Conservation (phyloP, 2,113 vertebrate genomes). For the Halichoeres trimaculatus region DNA sequence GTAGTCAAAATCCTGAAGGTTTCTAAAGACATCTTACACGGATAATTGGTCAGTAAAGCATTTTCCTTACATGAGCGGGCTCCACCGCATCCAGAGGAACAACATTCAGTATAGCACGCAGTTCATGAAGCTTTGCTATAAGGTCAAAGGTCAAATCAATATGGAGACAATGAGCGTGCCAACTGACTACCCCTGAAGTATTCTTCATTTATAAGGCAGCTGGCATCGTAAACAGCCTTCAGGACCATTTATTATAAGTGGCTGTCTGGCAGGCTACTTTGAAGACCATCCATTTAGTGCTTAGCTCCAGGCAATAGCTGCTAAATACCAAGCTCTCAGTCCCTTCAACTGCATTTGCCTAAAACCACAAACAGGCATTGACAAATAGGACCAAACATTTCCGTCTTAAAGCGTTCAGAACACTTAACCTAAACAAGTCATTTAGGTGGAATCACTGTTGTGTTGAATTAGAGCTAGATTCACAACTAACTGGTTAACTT, state of each 20-base stretch:
- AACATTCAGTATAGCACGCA: background rate
- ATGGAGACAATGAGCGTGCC: constrained; percentile 5
- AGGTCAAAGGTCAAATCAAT: constrained; percentile 1
- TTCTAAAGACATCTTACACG: too few relatives aligned
- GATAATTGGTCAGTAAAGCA: too few relatives aligned
- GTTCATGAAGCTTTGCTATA: background rate
- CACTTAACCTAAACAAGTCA: background rate
- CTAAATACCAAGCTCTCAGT: background rate
- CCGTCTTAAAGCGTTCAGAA: background rate
- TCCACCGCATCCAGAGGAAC: too few relatives aligned
- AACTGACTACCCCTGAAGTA: background rate
- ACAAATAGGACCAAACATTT: background rate
- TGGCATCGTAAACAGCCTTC: background rate
- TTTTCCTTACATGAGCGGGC: too few relatives aligned
- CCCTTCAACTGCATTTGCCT: constrained; percentile 1
- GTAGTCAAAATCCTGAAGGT: too few relatives aligned
- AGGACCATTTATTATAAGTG: constrained; percentile 7
- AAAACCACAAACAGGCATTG: constrained; percentile 1
- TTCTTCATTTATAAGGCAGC: constrained; percentile 29
- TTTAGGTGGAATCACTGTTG: background rate
- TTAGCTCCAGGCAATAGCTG: constrained; percentile 20
- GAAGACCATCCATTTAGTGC: constrained; percentile 16
- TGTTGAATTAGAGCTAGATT: background rate
- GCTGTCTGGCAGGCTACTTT: constrained; percentile 6
- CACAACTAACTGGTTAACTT: background rate